Base-by-base conservation (phyloP, 2,113 vertebrate species). In the Sapajus apella region DNA sequence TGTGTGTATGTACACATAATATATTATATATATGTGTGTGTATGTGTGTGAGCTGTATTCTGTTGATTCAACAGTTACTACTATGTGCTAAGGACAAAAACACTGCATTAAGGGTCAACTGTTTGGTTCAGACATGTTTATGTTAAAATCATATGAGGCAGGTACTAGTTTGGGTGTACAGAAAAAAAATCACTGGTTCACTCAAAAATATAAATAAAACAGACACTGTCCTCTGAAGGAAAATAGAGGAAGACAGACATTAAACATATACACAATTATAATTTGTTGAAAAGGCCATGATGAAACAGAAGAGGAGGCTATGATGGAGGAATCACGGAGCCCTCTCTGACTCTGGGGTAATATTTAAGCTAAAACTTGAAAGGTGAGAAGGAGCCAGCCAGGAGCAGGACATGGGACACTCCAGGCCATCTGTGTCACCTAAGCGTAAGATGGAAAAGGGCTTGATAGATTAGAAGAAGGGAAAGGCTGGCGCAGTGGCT, bases 141-240 rank as follows among this genome's bases (percentile, higher is more conserved):
- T 45, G 75, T 55, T 87, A 94, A 75, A 86, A 75, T 68, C 52
- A 14, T 14, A 82, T 27, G 35, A 43, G 61, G 12, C 37, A 89
- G 35, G 47, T 23, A 80, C 27, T 70, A 47, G n/a, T 92, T 79
- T 30, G 72, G 66, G 47, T 72, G 47, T 17, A 77, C 68, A 18
- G 52, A 18, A 77, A 93, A 40, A 45, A 94, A 94, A 37, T 81
- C 30, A 95, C 73, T 83, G 32, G 27, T 18, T 93, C n/a, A 93
- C 68, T 84, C n/a, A 79, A 97, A 97, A 83, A 47, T 27, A 93
- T 47, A 73, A 96, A 88, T 16, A 75, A 87, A 92, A 88, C 0
- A 95, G 66, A 95, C 37, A 58, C 2, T 17, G 70, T 2, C 35
- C 61, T n/a, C 76, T 84, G 5, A 35, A 56, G 76, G 56, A 76